phyloP scores from a whole-genome alignment of 2,113 vertebrate genomes.

The Odocoileus virginianus region DNA sequence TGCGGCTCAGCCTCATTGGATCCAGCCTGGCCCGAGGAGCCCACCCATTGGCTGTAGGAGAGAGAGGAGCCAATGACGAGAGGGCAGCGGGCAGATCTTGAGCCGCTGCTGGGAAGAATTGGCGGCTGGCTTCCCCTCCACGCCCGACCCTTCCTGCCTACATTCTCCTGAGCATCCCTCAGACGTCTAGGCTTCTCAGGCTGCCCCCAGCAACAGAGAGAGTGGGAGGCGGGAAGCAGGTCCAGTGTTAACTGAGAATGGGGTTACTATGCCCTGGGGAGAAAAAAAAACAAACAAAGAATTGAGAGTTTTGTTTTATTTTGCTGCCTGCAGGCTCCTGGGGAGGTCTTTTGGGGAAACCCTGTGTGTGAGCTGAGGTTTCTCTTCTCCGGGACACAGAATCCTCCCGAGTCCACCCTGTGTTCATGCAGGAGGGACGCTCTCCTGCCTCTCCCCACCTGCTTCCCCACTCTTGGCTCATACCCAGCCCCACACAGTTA shows the following conservation, averaged over 20 bases:
- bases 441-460: too few relatives aligned
- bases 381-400: background rate
- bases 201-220: background rate
- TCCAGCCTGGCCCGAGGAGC: background rate
- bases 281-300: constrained; percentile 27
- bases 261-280: constrained; percentile 16
- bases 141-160: background rate
- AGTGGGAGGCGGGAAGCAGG: background rate
- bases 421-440: background rate
- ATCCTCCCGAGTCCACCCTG: background rate
- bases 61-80: background rate
- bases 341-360: background rate
- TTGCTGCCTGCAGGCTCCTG: background rate
- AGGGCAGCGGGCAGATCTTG: background rate
- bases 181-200: background rate
- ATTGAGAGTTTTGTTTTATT: constrained; percentile 55
- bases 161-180: background rate
- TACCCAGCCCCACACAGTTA: background rate
- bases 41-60: background rate
- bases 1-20: background rate
- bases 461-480: background rate
- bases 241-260: background rate
- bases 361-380: background rate
- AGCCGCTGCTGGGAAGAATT: background rate
- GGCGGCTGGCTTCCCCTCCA: background rate